Conservation (phyloP, 2,113 vertebrate species). For the Neodontobutis hainanensis region DNA sequence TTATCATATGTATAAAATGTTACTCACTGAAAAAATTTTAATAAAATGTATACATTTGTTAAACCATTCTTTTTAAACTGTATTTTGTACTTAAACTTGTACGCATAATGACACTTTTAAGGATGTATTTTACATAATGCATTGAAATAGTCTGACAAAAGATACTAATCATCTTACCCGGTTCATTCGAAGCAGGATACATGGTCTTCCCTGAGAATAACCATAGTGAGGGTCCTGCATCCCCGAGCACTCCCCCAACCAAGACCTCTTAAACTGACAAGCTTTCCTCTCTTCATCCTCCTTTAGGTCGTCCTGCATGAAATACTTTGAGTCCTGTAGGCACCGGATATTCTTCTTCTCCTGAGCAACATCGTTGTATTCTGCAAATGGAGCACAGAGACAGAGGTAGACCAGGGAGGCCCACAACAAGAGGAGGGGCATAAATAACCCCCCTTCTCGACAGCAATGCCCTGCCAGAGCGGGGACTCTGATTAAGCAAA, state of each 20-base stretch:
- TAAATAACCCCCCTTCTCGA: constrained; percentile 74
- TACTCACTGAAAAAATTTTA: constrained; percentile 28
- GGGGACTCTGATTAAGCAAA: constrained; percentile 73
- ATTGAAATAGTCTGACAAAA: background rate
- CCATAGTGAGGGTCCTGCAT: constrained; percentile 86
- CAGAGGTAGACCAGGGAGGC: constrained; percentile 19
- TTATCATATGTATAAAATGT: constrained; percentile 46
- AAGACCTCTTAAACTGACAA: constrained; percentile 93
- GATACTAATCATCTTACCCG: constrained; percentile 79
- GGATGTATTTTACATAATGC: background rate
- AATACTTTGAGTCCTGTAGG: constrained; percentile 82
- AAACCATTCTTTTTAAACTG: background rate
- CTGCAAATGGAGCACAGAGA: constrained; percentile 71
- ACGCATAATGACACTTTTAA: background rate
- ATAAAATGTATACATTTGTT: no score
- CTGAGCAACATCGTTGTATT: constrained; percentile 90
- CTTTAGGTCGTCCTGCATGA: constrained; percentile 84
- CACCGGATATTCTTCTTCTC: constrained; percentile 90
- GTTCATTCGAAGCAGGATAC: constrained; percentile 96
- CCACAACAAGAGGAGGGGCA: constrained; percentile 46
- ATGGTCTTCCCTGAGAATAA: constrained; percentile 90
- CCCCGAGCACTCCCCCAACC: constrained; percentile 91
- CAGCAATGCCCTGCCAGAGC: constrained; percentile 63
- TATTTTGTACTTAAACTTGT: background rate
- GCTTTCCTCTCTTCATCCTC: constrained; percentile 87